Evolutionary conservation across 2,888 invertebrate genomes (phyloP).

Genomic region (Glyphotaelius pellucidus): DNA sequence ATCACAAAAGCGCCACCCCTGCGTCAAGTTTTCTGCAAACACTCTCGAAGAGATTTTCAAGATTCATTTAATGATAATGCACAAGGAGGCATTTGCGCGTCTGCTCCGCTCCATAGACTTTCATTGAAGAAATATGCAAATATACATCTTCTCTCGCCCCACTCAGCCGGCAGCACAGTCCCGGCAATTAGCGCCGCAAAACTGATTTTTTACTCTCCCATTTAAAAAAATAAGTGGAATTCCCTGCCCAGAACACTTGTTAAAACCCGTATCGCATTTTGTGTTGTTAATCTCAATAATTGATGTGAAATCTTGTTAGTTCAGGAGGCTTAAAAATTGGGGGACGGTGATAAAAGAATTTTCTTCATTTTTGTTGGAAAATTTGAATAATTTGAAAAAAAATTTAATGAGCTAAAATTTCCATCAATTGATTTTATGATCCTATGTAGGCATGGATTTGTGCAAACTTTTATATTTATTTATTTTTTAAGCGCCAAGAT

Average conservation of each 20-base stretch:
- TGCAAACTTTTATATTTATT: too few relatives aligned
- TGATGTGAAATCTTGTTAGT: constrained; percentile 30
- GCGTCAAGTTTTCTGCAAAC: background rate
- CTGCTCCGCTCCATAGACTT: constrained; percentile 55
- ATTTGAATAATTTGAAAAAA: background rate
- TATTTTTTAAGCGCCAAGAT: too few relatives aligned
- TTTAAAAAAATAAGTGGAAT: constrained; percentile 49
- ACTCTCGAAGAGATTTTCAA: constrained; percentile 51
- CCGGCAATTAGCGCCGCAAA: constrained; percentile 61
- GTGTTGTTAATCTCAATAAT: constrained; percentile 51
- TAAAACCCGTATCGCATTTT: constrained; percentile 37
- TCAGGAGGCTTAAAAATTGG: background rate
- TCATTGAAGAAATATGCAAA: constrained; percentile 63
- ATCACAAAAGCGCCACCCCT: background rate
- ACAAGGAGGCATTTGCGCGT: constrained; percentile 31
- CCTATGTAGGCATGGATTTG: background rate
- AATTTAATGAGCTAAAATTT: background rate
- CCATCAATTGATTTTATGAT: background rate
- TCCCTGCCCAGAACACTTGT: background rate
- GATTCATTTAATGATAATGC: constrained; percentile 52
- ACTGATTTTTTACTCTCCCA: constrained; percentile 53
- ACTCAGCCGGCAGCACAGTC: background rate
- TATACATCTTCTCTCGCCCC: constrained; percentile 20
- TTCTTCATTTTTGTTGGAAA: background rate
- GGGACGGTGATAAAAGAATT: background rate